Base-by-base conservation (phyloP, 2,797 vertebrate species). In the Sebastes dallii region DNA sequence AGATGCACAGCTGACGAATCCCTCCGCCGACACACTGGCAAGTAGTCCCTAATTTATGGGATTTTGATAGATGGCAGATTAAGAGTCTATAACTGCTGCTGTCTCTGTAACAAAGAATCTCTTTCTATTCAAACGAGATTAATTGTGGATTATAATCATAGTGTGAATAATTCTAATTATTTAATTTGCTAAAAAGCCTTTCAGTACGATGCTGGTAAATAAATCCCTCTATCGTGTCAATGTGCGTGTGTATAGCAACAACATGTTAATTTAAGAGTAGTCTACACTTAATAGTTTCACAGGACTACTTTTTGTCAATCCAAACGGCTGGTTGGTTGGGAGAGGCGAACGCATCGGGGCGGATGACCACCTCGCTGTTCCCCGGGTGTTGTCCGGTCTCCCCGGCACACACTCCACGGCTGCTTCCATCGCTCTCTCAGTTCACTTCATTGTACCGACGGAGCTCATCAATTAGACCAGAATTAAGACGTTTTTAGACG, bases 1-100 rank as follows among this genome's bases (percentile, higher is more conserved):
- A 91, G 92, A 95, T 94, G 92, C 94, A 93, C 92, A 92, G 91
- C 69, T 94, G 93, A 94, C 90, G 89, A 89, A 96, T 96, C 91
- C 86, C 83, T 96, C 94, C 96, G 95, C 95, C 73, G 74, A 85
- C 90, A 95, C 92, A 93, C 92, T 90, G 88, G 85, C 82, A 95
- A 96, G 95, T 94, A 96, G 95, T 94, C 81, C 95, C 84, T 88
- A 83, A 84, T 90, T 91, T 89, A 75, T 87, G 81, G 77, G 91
- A 84, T 90, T 90, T 83, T 87, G 80, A 86, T 87, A 81, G 78
- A 81, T 72, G 66, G 78, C 75, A 87, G 85, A 91, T 87, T 85
- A 89, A 62, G 8, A 81, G 66, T 81, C 22, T 20, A 14, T 3
- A 66, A 66, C 11, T 72, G 9, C 18, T 12, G 7, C 2, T 42